These are phyloP conservation scores for Gortyna flavago DNA, from an alignment of 2,888 invertebrate species.

Conservation along the genomic window DNA sequence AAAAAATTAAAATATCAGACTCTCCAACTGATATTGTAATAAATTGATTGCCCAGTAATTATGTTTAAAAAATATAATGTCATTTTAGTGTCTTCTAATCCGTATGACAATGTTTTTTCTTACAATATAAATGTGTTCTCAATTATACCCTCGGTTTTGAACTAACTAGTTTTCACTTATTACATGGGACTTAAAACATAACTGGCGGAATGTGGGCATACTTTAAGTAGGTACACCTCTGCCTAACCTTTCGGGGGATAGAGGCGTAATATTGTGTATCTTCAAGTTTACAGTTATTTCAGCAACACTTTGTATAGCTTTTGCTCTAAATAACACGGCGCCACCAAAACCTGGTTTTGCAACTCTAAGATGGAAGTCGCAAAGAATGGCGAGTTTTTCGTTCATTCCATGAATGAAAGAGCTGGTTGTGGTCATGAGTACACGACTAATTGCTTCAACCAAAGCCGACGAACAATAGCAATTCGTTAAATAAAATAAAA, in stretches of 20 bases:
- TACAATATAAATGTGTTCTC: background rate
- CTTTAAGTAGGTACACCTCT: background rate
- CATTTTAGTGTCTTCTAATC: background rate
- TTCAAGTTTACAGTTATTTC: background rate
- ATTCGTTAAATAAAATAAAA: constrained; percentile 37
- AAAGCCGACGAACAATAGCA: constrained; percentile 45
- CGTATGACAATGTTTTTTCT: background rate
- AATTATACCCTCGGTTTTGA: background rate
- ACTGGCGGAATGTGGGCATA: background rate
- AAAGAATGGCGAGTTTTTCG: constrained; percentile 40
- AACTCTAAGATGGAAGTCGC: constrained; percentile 28
- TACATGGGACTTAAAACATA: background rate
- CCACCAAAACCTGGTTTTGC: constrained; percentile 21
- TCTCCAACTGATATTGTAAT: background rate
- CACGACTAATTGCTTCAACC: constrained; percentile 52
- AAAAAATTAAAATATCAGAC: background rate
- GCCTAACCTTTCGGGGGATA: too few relatives aligned
- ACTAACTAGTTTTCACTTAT: background rate
- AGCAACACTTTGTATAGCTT: background rate
- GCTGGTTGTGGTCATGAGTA: constrained; percentile 56
- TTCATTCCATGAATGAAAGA: constrained; percentile 44
- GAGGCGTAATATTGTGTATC: background rate
- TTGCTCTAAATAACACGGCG: constrained; percentile 12
- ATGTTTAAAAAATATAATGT: background rate
- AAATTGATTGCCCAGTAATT: background rate